Conservation (phyloP, 2,113 vertebrate genomes). For the Mixornis gularis region DNA sequence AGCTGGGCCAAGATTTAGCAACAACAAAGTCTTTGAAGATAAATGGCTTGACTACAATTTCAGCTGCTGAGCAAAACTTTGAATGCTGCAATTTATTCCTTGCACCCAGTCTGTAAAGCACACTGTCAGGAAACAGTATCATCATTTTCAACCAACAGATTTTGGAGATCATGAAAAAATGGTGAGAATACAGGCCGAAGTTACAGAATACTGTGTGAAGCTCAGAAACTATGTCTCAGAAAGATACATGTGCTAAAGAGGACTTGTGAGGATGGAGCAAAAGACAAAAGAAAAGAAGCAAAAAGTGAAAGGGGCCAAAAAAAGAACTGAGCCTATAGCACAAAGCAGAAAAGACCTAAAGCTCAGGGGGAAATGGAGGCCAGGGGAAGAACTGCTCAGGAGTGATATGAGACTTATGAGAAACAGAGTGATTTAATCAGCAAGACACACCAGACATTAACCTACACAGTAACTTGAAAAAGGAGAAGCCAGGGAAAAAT, state of each 20-base stretch:
- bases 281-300: not conserved
- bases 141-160: not conserved
- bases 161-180: not conserved
- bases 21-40: not conserved
- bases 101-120: not conserved
- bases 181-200: not conserved
- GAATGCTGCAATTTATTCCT: not conserved
- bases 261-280: not conserved
- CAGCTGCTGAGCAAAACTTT: not conserved
- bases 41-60: not conserved
- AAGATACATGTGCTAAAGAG: not conserved
- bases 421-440: not conserved
- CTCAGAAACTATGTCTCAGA: not conserved
- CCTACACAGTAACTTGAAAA: not conserved
- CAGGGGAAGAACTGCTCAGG: not conserved
- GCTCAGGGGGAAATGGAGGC: not conserved
- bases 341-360: not conserved
- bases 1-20: not conserved
- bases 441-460: not conserved
- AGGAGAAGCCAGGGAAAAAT: not conserved
- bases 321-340: not conserved
- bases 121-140: not conserved
- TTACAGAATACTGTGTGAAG: not conserved
- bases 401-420: not conserved
- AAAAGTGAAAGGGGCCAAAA: not conserved